Evolutionary conservation across 2,888 invertebrate species (phyloP), one percentile per base, ranked within the genome.

Genomic region (Meiosimyza decipiens): DNA sequence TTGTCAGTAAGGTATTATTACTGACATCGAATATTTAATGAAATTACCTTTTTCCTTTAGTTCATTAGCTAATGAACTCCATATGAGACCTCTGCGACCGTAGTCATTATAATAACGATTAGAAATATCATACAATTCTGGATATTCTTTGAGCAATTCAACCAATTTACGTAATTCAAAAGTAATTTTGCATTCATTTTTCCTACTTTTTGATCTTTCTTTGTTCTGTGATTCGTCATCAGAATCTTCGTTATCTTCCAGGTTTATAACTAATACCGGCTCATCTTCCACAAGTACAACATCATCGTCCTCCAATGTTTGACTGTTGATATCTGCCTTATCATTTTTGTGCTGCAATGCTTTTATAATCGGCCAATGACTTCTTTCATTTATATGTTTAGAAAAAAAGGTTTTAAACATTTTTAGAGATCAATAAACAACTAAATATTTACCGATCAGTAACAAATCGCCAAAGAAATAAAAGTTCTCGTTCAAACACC

Each of bases 391-490:
- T 22, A 16, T 47, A 12, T 49, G 2, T 50, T 50, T 22, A 54
- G 55, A 64, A 54, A 1, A 64, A 51, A 18, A 13, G 4, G 28
- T 12, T 16, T 59, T 50, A 0, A 18, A 28, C 28, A 15, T 64
- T 28, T 70, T 47, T 51, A 51, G 6, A 11, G 16, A 12, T 47
- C n/a, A 54, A 16, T 7, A 13, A 52, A 51, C 13, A 15, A 33
- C 28, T 52, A 13, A 15, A 12, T 40, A 9, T 51, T 71, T 51
- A 76, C 77, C 64, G 69, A 69, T 77, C 76, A 1, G 50, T 5
- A 28, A 85, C 79, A 49, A 80, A 81, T n/a, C 79, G 73, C 74
- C 81, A 85, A 0, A 86, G 77, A 54, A 85, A 85, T 50, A 81
- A n/a, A 50, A 85, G 40, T 33, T 85, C 82, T 22, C 80, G 79